Evolutionary conservation across 2,113 vertebrate genomes (phyloP).

Genomic region (Melanerpes formicivorus): DNA sequence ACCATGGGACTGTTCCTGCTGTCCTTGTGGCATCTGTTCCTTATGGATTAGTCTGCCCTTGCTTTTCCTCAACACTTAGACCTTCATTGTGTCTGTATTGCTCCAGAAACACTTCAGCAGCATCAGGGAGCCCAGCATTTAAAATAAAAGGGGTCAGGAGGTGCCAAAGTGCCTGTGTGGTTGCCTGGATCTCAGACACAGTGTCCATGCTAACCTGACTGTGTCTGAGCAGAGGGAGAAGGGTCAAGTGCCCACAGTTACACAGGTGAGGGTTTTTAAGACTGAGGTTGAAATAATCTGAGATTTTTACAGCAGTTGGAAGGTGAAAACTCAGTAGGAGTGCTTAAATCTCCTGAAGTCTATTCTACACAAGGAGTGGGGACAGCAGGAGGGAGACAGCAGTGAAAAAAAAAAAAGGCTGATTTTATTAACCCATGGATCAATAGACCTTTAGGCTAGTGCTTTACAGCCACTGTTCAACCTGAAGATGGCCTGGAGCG

Average conservation of each 20-base stretch:
- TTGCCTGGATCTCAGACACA: background rate
- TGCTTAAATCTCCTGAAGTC: background rate
- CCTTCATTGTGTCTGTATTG: background rate
- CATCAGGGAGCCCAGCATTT: background rate
- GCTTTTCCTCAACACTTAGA: background rate
- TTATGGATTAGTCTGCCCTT: background rate
- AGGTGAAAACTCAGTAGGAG: background rate
- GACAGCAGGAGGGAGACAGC: background rate
- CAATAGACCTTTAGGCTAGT: background rate
- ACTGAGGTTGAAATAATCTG: background rate
- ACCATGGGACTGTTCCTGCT: background rate
- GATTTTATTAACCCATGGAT: background rate
- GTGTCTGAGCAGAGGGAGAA: background rate
- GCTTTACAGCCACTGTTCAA: background rate
- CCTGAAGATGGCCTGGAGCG: background rate
- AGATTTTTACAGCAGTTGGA: background rate
- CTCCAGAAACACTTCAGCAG: background rate
- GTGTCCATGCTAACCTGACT: background rate
- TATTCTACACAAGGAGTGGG: background rate
- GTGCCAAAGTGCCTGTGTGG: background rate
- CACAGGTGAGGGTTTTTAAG: background rate
- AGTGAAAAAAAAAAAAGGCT: background rate
- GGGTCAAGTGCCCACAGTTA: background rate
- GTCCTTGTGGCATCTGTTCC: background rate
- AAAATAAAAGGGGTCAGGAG: background rate